These are phyloP conservation scores for Anser cygnoides DNA, from an alignment of 2,113 vertebrate species.

Conservation along the genomic window DNA sequence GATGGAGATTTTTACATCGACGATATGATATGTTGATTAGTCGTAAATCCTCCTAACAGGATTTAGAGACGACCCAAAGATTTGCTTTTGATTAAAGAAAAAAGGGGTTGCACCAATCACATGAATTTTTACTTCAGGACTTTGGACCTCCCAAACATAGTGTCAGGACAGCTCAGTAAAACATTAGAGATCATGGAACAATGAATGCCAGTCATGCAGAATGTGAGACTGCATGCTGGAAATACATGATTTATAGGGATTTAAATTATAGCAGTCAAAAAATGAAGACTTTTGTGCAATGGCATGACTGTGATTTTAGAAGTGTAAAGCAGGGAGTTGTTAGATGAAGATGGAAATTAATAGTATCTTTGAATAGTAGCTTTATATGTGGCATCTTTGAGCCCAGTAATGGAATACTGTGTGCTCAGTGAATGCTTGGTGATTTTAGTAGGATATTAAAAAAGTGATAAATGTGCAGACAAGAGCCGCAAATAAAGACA, in stretches of 20 bases:
- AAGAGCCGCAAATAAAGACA: neutral
- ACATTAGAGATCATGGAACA: neutral
- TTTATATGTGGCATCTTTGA: neutral
- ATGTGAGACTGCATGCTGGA: neutral
- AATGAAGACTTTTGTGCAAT: neutral
- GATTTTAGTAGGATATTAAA: neutral
- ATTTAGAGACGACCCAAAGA: neutral
- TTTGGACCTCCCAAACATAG: neutral
- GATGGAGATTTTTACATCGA: neutral
- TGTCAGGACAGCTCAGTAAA: neutral
- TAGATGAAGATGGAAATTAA: neutral
- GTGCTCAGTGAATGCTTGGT: neutral
- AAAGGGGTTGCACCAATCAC: neutral
- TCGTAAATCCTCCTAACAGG: accelerated
- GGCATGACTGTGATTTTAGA: neutral
- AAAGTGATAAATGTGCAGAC: neutral
- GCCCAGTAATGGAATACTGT: neutral
- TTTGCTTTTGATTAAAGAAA: neutral
- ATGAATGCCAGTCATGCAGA: neutral
- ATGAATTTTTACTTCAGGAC: neutral
- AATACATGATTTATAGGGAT: neutral
- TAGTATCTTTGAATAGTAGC: neutral
- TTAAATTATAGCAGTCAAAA: neutral
- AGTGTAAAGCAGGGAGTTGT: neutral
- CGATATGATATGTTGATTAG: neutral